Evolutionary conservation across 2,888 invertebrate genomes (phyloP).

Genomic region (Dryomyza anilis): DNA sequence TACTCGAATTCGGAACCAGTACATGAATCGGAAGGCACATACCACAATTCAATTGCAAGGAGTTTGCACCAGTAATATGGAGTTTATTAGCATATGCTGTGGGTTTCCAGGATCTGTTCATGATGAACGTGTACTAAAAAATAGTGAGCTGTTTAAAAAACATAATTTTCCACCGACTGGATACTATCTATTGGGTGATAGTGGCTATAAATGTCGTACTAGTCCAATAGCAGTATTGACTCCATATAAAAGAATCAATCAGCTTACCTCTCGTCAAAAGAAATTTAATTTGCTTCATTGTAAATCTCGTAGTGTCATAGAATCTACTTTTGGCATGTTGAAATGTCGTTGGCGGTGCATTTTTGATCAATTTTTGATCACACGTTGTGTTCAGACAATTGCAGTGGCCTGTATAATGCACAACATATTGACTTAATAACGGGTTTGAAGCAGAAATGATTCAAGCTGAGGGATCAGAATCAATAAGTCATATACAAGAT

Average conservation of each 20-base stretch:
- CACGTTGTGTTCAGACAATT: not conserved
- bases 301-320: not conserved
- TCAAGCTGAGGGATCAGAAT: too few species aligned
- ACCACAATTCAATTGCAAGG: not conserved
- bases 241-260: not conserved
- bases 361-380: not conserved
- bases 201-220: too few species aligned
- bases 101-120: not conserved
- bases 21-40: not conserved
- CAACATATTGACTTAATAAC: not conserved
- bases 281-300: not conserved
- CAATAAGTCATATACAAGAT: not conserved
- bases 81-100: not conserved
- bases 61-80: not conserved
- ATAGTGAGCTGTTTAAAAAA: too few species aligned
- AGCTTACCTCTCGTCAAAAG: too few species aligned
- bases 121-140: too few species aligned
- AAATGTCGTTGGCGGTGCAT: not conserved
- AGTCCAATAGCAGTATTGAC: not conserved
- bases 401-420: not conserved
- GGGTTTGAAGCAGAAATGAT: not conserved
- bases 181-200: not conserved
- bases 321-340: not conserved
- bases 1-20: not conserved
- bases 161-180: not conserved